phyloP scores from a whole-genome alignment of 1,140 invertebrate species.

The Cherax destructor region DNA sequence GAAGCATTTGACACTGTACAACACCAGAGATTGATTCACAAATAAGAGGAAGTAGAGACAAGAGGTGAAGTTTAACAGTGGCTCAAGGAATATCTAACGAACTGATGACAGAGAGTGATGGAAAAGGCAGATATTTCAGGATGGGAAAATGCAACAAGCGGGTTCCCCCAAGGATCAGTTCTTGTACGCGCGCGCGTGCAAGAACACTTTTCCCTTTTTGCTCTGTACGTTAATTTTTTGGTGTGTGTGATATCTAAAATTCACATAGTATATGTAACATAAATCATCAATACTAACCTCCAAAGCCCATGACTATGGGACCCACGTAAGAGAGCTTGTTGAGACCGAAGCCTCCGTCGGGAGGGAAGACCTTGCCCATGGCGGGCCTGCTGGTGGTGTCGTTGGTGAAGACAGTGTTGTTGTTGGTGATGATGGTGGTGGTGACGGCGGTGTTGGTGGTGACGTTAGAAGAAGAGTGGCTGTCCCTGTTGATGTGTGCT shows the following conservation, averaged over 20 bases:
- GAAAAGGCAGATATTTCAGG: no score
- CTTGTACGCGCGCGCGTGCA: no score
- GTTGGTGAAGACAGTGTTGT: slow-evolving; percentile 3
- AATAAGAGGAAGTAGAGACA: no score
- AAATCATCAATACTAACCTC: slow-evolving; percentile 80
- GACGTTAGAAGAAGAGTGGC: neutral
- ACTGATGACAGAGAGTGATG: no score
- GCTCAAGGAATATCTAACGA: no score
- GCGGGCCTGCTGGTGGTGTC: slow-evolving; percentile 31
- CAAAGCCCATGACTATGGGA: slow-evolving; percentile 94
- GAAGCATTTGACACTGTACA: no score
- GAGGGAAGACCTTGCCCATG: slow-evolving; percentile 50
- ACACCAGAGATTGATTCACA: no score
- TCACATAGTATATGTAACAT: no score
- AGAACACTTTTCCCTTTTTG: neutral
- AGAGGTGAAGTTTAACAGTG: no score
- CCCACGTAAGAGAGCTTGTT: slow-evolving; percentile 94
- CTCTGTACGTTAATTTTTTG: neutral
- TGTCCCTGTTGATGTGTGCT: neutral
- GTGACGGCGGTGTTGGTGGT: neutral
- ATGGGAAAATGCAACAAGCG: no score
- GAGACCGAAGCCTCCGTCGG: slow-evolving; percentile 80
- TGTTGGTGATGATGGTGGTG: slow-evolving; percentile 26
- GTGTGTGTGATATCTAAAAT: neutral
- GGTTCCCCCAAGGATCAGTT: no score